Conservation (phyloP, 1,140 invertebrate species). For the Lycorma delicatula region DNA sequence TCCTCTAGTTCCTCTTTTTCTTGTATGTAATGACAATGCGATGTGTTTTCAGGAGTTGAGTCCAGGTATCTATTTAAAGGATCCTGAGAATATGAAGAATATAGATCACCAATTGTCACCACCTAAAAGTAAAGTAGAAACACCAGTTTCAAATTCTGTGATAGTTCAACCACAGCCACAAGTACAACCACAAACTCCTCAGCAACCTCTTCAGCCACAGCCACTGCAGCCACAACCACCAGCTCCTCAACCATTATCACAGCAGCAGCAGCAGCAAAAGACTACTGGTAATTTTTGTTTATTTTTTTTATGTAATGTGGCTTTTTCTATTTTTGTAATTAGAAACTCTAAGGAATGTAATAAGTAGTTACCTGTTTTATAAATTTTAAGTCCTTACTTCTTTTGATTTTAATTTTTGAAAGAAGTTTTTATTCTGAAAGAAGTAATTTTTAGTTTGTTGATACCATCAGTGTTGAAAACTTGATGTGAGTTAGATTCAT, state of each 20-base stretch:
- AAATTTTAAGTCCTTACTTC: no score
- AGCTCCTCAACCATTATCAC: slow-evolving; percentile 5
- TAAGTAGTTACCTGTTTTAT: no score
- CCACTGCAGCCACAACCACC: slow-evolving; percentile 28
- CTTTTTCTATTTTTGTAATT: no score
- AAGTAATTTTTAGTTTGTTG: no score
- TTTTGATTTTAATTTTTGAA: no score
- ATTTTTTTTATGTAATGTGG: no score
- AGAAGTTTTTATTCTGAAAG: no score
- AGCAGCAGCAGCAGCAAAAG: slow-evolving; percentile 20
- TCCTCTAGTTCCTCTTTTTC: no score
- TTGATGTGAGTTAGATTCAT: no score
- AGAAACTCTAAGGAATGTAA: no score
- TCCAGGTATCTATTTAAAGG: slow-evolving; percentile 68
- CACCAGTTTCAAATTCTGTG: slow-evolving; percentile 39
- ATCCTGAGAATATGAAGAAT: slow-evolving; percentile 61
- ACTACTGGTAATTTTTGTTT: no score
- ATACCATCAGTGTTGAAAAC: no score
- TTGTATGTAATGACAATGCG: slow-evolving; percentile 1
- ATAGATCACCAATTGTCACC: slow-evolving; percentile 77
- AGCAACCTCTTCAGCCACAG: slow-evolving; percentile 7
- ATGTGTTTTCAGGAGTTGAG: slow-evolving; percentile 51
- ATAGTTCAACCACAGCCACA: slow-evolving; percentile 28
- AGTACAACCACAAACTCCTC: neutral
- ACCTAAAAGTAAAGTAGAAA: slow-evolving; percentile 51